Base-by-base conservation (phyloP, 2,888 invertebrate genomes). In the Drosophila ochracea region DNA sequence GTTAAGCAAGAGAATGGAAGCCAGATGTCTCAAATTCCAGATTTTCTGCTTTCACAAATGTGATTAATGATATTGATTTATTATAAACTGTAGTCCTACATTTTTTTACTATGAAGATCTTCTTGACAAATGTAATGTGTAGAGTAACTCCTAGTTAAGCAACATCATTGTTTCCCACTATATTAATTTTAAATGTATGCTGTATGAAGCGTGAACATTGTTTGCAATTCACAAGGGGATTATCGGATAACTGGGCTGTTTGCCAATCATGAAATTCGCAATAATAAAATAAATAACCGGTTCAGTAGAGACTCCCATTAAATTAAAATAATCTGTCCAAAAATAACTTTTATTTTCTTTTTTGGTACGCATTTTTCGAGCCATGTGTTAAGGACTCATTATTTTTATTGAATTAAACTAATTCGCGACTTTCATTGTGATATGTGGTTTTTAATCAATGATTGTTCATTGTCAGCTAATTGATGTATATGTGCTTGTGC, bases 171-270 rank as follows among this genome's bases (percentile, higher is more conserved):
- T 67, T 73, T 82, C 72, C 70, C 52, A 50, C 55, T 75, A 68
- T 57, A 68, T 74, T 65, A 55, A 54, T 65, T 65, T 64, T 47
- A 52, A 63, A 57, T 76, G 35, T n/a, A 50, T 69, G 73, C 19
- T 60, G n/a, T 10, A 62, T 50, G 61, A 53, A 31, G 31, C 53
- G 57, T 49, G 47, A 63, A 37, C 37, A 60, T 59, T 52, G 68
- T 68, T 76, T 35, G 78, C 50, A 71, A 75, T 79, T 78, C 79
- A 68, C 72, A 75, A 72, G 65, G 64, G 76, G 54, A 71, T 78
- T 78, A 79, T 49, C 39, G 30, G 11, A 64, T 37, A 25, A n/a
- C 28, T 43, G n/a, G 49, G 61, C 41, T 69, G 81, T 68, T 67
- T 69, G 21, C 59, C 78, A 69, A 57, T 68, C 80, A 75, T 65